Evolutionary conservation across 2,888 invertebrate genomes (phyloP).

Genomic region (Acanthococcus lagerstroemiae): DNA sequence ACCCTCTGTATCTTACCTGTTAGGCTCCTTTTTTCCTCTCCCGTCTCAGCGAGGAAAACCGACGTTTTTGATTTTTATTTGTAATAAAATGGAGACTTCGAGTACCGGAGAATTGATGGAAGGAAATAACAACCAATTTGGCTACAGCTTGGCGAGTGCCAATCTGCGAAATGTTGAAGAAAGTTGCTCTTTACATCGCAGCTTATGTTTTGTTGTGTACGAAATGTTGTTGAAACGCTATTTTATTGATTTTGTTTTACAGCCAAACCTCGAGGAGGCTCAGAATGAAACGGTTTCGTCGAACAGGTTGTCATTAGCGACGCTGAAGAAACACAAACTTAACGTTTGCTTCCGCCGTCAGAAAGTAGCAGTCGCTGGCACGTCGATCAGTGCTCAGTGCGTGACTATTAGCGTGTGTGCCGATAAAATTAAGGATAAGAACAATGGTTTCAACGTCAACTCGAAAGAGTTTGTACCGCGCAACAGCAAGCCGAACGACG

Average conservation of each 20-base stretch:
- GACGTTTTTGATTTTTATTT: no score
- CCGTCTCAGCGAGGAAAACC: no score
- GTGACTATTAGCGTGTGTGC: constrained; percentile 1
- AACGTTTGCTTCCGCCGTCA: constrained; percentile 14
- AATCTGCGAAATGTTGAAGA: no score
- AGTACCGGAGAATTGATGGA: no score
- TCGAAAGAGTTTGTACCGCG: constrained; percentile 3
- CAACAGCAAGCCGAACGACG: background rate
- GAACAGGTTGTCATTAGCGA: background rate
- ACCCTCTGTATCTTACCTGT: no score
- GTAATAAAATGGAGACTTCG: no score
- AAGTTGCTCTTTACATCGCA: no score
- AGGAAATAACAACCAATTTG: no score
- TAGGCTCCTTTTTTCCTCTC: no score
- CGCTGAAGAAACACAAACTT: constrained; percentile 17
- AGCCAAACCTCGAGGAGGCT: background rate
- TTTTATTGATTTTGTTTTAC: constrained; percentile 1
- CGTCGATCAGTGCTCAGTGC: constrained; percentile 10
- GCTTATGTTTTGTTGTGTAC: no score
- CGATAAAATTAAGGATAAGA: constrained; percentile 2
- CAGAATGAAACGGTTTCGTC: background rate
- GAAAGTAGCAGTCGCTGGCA: constrained; percentile 1
- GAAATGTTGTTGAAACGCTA: no score
- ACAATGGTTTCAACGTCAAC: background rate
- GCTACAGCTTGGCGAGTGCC: no score